These are phyloP conservation scores for Esox lucius DNA, from an alignment of 2,797 vertebrate genomes.

Conservation along the genomic window DNA sequence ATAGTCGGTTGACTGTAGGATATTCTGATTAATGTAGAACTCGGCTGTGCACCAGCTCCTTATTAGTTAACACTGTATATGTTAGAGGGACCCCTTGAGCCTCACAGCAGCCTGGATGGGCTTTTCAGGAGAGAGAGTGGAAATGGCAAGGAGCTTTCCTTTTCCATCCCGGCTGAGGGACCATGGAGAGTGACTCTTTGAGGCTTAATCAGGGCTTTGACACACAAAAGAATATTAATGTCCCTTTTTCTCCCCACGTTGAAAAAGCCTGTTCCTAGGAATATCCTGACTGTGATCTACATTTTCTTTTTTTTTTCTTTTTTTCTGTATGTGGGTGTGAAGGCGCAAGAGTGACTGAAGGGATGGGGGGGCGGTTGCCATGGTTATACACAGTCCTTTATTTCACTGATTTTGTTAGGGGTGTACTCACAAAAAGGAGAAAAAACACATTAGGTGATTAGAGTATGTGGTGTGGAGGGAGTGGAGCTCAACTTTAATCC, in stretches of 20 bases:
- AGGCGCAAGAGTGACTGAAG: slow-evolving; percentile 50
- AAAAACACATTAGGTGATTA: neutral
- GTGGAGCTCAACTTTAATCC: no score
- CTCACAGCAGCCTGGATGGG: slow-evolving; percentile 30
- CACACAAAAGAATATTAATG: slow-evolving; percentile 73
- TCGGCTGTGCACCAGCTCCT: no score
- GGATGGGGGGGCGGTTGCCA: slow-evolving; percentile 56
- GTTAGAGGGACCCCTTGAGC: slow-evolving; percentile 35
- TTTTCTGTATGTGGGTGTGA: slow-evolving; percentile 38
- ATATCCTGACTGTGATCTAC: slow-evolving; percentile 41
- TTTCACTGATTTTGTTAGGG: slow-evolving; percentile 54
- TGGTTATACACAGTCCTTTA: slow-evolving; percentile 63
- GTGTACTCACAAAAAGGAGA: slow-evolving; percentile 13
- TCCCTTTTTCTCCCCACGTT: slow-evolving; percentile 46
- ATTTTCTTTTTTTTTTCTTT: slow-evolving; percentile 30
- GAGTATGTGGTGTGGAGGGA: neutral
- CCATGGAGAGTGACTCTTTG: slow-evolving; percentile 43
- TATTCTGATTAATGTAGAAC: no score
- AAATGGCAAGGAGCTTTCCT: slow-evolving; percentile 29
- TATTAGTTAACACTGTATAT: slow-evolving; percentile 32
- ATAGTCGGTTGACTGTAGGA: no score
- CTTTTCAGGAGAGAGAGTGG: slow-evolving; percentile 30
- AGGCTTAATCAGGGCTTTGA: slow-evolving; percentile 49
- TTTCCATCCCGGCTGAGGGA: slow-evolving; percentile 8
- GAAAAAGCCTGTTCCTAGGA: slow-evolving; percentile 55